Base-by-base conservation (phyloP, 2,888 invertebrate species). In the Frankliniella intonsa region DNA sequence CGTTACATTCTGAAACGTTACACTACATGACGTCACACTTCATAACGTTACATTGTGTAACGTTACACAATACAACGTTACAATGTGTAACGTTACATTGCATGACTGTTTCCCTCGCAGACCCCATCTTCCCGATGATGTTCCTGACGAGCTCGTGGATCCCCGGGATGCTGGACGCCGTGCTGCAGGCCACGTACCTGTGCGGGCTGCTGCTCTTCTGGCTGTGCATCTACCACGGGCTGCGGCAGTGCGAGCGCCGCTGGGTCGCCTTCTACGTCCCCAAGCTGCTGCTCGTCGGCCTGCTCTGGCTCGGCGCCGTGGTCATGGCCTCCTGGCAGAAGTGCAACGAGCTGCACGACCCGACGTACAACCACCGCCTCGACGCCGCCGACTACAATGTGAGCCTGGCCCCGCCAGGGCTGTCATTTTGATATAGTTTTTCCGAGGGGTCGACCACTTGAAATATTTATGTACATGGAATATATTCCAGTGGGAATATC, bases 211-310 rank as follows among this genome's bases (percentile, higher is more conserved):
- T 98, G 84, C 90, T 98, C 86, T 98, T 97, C 86, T 98, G 98
- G 98, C 91, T 99, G 22, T 96, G 97, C 85, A 93, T 97, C 84
- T 98, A 98, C 88, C 98, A 99, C 87, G 98, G 98, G 2, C 90
- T 98, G 62, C 90, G 98, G 87, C 96, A 98, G 95, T 97, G 97
- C 86, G 97, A 97, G 88, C 89, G 98, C 84, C 90, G 93, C 84
- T 92, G 97, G 84, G 86, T 94, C 69, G 92, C 94, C 50, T 99
- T 99, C 89, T 98, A 98, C 89, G 88, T 97, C 84, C 95, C 97
- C 80, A 99, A 99, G 90, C 87, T 97, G 62, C 89, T 97, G 81
- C 91, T 98, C 14, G 95, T 98, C 1, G 93, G 94, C 11, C 90
- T 95, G 86, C 90, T 97, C 83, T 98, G 97, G 96, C 89, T 94